Conservation (phyloP, 2,797 vertebrate genomes). For the Meriones psammophilus region DNA sequence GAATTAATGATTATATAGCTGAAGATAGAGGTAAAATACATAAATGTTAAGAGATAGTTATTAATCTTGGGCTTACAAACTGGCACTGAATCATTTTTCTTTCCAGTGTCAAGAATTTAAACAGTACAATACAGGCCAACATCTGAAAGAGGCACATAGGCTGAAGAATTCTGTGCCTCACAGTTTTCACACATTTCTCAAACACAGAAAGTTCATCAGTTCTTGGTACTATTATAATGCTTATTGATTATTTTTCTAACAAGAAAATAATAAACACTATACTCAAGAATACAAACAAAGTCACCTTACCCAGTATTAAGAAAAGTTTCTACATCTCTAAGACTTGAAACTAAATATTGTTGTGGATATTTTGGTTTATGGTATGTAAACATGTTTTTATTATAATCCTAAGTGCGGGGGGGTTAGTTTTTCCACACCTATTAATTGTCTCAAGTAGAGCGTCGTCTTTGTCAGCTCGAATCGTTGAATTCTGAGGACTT, state of each 20-base stretch:
- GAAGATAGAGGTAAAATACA: background rate
- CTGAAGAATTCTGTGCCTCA: background rate
- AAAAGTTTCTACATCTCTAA: background rate
- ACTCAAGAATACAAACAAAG: constrained; percentile 19
- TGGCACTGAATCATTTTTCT: background rate
- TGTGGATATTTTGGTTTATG: too few relatives aligned
- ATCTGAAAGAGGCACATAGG: background rate
- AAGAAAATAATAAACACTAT: background rate
- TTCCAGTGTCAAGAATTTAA: background rate
- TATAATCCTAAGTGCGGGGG: too few relatives aligned
- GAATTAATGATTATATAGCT: background rate
- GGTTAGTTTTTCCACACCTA: too few relatives aligned
- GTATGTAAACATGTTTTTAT: too few relatives aligned
- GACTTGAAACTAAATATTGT: constrained; percentile 8
- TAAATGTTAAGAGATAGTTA: background rate
- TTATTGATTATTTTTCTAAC: constrained; percentile 32
- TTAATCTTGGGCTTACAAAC: background rate
- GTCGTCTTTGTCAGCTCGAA: too few relatives aligned
- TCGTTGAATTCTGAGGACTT: too few relatives aligned
- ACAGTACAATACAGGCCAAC: background rate
- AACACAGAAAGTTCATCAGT: background rate
- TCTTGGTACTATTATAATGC: background rate
- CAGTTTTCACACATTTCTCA: background rate
- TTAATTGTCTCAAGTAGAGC: too few relatives aligned
- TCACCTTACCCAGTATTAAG: background rate